Percentiles rank a stretch among this genome's conserved stretches.
Evolutionary conservation across 2,113 vertebrate species (phyloP).

Genomic region (Corvus cornix): DNA sequence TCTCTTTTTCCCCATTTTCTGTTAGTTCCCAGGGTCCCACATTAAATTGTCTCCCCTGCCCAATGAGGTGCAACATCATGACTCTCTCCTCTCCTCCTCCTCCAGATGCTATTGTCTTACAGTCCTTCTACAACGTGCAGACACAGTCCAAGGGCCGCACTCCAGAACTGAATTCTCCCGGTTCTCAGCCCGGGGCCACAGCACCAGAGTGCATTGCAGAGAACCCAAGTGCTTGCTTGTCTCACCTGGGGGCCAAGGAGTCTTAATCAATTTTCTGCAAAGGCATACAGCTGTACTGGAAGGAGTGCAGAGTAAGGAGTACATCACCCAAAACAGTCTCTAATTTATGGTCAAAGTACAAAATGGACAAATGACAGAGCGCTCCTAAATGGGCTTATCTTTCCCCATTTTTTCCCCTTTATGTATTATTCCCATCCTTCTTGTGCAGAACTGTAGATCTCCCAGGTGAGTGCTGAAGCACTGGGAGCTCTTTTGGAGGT

Average conservation of each 20-base stretch:
- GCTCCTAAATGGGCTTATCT: background rate
- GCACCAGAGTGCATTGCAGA: background rate
- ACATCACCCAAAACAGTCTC: background rate
- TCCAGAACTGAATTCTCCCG: background rate
- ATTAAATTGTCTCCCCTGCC: background rate
- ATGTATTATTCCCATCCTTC: background rate
- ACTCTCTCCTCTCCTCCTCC: background rate
- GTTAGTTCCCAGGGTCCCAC: background rate
- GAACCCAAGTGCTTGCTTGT: background rate
- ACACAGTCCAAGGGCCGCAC: fast-evolving
- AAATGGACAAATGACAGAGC: background rate
- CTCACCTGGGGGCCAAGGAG: background rate
- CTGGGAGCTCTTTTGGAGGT: background rate
- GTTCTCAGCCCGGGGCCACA: background rate
- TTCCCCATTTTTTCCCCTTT: background rate
- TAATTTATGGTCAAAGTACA: background rate
- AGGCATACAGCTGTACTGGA: background rate
- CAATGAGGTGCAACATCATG: background rate
- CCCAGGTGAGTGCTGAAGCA: background rate
- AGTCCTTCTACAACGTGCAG: background rate
- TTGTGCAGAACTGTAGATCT: background rate
- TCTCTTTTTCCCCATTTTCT: background rate
- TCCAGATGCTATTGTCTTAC: background rate
- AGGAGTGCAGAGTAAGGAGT: background rate
- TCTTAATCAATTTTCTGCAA: background rate